Percentiles rank a stretch among this genome's conserved stretches.
Conservation (phyloP, 2,888 invertebrate genomes). For the Rutpela maculata region DNA sequence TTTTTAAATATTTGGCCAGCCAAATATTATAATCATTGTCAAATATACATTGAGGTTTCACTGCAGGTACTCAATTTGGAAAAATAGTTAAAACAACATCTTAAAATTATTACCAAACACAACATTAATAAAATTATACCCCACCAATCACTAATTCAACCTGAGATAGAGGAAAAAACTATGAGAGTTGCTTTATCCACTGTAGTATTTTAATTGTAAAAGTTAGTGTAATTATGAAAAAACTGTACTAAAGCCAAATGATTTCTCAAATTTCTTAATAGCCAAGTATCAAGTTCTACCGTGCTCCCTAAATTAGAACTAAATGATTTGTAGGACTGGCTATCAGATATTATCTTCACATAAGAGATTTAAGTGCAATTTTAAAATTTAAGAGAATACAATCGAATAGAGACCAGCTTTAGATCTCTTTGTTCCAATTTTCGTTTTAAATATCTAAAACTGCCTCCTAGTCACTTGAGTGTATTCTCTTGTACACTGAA, state of each 20-base stretch:
- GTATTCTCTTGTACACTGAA: neutral
- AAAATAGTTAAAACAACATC: conserved; percentile 50
- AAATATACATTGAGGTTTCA: conserved; percentile 61
- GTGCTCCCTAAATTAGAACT: neutral
- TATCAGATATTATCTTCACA: neutral
- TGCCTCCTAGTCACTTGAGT: neutral
- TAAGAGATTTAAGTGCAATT: too few relatives aligned
- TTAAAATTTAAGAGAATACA: too few relatives aligned
- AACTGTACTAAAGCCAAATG: neutral
- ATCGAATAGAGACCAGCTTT: too few relatives aligned
- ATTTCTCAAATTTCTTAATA: neutral
- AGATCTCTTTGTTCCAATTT: too few relatives aligned
- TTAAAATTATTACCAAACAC: conserved; percentile 55
- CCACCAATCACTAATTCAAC: conserved; percentile 50
- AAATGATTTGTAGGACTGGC: neutral
- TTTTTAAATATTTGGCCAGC: conserved; percentile 57
- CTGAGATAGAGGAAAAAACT: conserved; percentile 49
- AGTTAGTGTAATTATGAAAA: neutral
- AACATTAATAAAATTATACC: conserved; percentile 41
- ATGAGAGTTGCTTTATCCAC: conserved; percentile 30
- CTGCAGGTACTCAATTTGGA: conserved; percentile 66
- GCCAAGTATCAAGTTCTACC: neutral
- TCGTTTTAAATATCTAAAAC: neutral
- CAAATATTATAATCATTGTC: conserved; percentile 53
- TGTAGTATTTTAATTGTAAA: neutral